Base-by-base conservation (phyloP, 2,888 invertebrate genomes). In the Noctua janthe region DNA sequence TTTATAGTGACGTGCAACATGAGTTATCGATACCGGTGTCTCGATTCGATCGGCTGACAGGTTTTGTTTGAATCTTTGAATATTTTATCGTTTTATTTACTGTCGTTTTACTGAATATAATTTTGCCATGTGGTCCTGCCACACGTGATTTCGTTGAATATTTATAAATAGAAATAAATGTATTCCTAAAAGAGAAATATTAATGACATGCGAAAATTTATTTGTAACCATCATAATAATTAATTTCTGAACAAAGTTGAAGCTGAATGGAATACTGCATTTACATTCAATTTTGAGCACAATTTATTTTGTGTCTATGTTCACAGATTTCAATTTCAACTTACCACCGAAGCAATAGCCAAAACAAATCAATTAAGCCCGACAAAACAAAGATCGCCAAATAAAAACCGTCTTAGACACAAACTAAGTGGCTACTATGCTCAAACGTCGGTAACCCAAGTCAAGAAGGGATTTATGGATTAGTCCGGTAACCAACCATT, bases 1-100 rank as follows among this genome's bases (percentile, higher is more conserved):
- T 96, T 96, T 97, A 96, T 96, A 95, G 94, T 94, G 96, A 95
- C 95, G 96, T 92, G 90, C 91, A 86, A 86, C 93, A 93, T 96
- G 95, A 97, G 90, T 96, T 96, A 97, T 96, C 96, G 96, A 96
- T 95, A 94, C 93, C 92, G 73, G 93, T 92, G 90, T 92, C 93
- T 92, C 87, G 90, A 89, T 89, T 90, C 87, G 88, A 90, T 90
- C 88, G 86, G 89, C 78, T 88, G 87, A 88, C 88, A 84, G 85
- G 86, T 88, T 90, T 90, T 90, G 90, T 90, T 87, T 86, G 82
- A 78, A 79, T 90, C 85, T 90, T 82, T 84, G 90, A 89, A 90
- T 88, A 89, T 89, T 87, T 90, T 86, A 89, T 87, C 86, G 81
- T 85, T 88, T 84, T 87, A 86, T 86, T 86, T 83, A 85, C 29